phyloP scores from a whole-genome alignment of 2,113 vertebrate species.

The Amblyopsis rosae region DNA sequence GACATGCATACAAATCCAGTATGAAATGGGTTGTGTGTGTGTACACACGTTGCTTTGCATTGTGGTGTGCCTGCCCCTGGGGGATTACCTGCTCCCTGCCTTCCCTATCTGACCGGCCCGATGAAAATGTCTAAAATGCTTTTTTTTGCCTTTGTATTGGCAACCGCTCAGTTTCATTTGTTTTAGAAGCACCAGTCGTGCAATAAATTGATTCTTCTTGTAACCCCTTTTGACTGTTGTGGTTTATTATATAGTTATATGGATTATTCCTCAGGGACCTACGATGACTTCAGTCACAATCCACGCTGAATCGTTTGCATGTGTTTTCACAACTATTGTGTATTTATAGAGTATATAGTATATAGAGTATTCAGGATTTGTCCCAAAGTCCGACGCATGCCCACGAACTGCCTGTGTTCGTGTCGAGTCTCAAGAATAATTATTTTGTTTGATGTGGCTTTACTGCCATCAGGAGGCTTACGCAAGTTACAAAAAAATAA shows the following conservation, averaged over 20 bases:
- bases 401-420: too few relatives aligned
- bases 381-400: too few relatives aligned
- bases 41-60: background rate
- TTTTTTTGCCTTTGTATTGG: constrained; percentile 52
- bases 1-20: background rate
- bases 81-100: background rate
- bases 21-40: background rate
- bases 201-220: constrained; percentile 49
- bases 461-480: constrained; percentile 26
- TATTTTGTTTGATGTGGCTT: background rate
- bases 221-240: constrained; percentile 16
- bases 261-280: background rate
- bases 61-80: constrained; percentile 9
- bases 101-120: constrained; percentile 24
- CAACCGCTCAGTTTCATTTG: constrained; percentile 31
- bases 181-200: constrained; percentile 48
- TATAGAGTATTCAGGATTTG: background rate
- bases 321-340: background rate
- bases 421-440: too few relatives aligned
- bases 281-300: background rate
- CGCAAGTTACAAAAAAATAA: background rate
- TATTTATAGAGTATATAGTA: too few relatives aligned
- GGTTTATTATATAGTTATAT: background rate
- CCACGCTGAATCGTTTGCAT: background rate
- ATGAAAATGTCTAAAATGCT: constrained; percentile 22